Conservation (phyloP, 2,113 vertebrate species). For the Dermatemys mawii region DNA sequence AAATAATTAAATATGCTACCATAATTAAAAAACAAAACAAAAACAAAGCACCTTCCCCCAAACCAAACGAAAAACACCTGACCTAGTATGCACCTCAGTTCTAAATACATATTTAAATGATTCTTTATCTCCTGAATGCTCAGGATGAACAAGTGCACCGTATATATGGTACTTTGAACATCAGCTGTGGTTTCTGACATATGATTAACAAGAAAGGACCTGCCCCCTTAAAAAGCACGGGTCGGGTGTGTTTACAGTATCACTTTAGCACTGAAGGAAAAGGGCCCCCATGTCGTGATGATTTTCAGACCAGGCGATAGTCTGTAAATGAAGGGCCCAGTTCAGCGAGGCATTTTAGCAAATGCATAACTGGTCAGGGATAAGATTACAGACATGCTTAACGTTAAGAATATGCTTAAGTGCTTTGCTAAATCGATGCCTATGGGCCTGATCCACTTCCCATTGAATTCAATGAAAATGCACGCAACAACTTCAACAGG, state of each 20-base stretch:
- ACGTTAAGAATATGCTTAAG: neutral
- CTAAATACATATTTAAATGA: neutral
- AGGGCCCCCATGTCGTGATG: neutral
- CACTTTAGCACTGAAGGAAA: neutral
- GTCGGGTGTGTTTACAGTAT: neutral
- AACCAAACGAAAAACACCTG: neutral
- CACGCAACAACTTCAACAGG: neutral
- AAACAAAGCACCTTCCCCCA: neutral
- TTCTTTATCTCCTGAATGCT: neutral
- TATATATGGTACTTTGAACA: neutral
- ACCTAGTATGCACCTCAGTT: fast-evolving
- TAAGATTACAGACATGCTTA: neutral
- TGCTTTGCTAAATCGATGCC: neutral
- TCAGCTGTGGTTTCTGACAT: neutral
- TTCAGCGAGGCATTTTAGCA: neutral
- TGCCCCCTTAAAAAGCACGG: neutral
- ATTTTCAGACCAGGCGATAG: neutral
- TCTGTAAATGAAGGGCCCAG: neutral
- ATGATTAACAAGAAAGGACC: neutral
- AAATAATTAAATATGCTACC: neutral
- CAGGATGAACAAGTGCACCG: neutral
- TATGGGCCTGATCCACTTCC: neutral
- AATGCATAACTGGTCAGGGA: neutral
- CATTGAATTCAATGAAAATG: neutral
- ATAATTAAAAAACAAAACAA: neutral